Evolutionary conservation across 1,140 invertebrate species (phyloP), one percentile per base, ranked within the genome.

Genomic region (Pollicipes pollicipes): DNA sequence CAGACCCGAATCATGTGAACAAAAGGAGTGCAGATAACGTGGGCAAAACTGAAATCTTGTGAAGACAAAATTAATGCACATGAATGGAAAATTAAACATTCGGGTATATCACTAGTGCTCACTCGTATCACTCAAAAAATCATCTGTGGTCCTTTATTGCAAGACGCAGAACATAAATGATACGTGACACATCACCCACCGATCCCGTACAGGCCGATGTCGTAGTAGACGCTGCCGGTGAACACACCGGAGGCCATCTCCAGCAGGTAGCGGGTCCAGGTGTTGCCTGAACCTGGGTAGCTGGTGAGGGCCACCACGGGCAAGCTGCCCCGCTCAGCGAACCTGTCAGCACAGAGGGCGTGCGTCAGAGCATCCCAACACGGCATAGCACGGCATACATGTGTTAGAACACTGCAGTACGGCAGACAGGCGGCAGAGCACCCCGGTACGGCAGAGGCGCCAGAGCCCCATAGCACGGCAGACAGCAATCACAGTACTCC

Each of bases 221-320:
- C 77, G 24, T 68, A 71, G 73, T 80, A 80, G 17, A 76, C 68
- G 66, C 78, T 79, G 28, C 79, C 79, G 16, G 79, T 80, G 71
- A 76, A 80, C 27, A 79, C 69, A 3, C 79, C 79, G 2, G 78
- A 76, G 3, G 77, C 73, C 24, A 75, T 70, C 71, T 80, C 77
- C 3, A 80, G 73, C 28, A 80, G 70, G 72, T 78, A 78, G 26
- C 79, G 73, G 0, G 78, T 63, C 79, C 79, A 80, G 0, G 79
- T 80, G 67, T 79, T 80, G 66, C 79, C 79, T 68, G 78, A 79
- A 24, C 79, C 78, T 26, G 78, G 79, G 64, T 75, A 76, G 10
- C 78, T 79, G 1, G 76, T 75, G 0, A 80, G 72, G 37, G 76
- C 77, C 8, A 75, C 75, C n/a, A 72, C 58, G 16, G 77, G 73